Evolutionary conservation across 1,140 invertebrate genomes (phyloP).

Genomic region (Coelopa frigida): DNA sequence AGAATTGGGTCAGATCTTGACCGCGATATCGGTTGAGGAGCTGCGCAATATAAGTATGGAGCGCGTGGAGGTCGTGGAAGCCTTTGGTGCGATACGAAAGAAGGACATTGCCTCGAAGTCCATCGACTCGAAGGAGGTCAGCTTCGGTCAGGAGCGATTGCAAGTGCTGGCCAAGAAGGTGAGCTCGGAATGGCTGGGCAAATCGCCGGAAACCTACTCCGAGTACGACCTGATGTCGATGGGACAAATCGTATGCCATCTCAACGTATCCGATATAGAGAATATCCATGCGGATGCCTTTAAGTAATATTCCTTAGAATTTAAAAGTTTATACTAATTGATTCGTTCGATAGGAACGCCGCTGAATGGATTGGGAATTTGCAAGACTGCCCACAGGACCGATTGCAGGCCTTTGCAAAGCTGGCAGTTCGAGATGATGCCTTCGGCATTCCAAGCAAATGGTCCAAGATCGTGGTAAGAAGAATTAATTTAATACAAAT

Average conservation of each 20-base stretch:
- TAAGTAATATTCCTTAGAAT: too few relatives aligned
- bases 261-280: conserved; percentile 14
- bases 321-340: too few relatives aligned
- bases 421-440: conserved; percentile 6
- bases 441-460: conserved; percentile 11
- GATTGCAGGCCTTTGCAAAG: conserved; percentile 11
- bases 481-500: not conserved
- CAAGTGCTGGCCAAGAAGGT: conserved; percentile 15
- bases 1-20: conserved; percentile 10
- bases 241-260: conserved; percentile 17
- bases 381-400: conserved; percentile 11
- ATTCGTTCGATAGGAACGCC: conserved; percentile 6
- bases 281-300: conserved; percentile 14
- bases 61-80: conserved; percentile 13
- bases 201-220: conserved; percentile 14
- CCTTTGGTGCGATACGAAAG: conserved; percentile 11
- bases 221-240: conserved; percentile 15
- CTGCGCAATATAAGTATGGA: conserved; percentile 15
- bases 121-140: not conserved
- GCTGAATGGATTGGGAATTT: conserved; percentile 13
- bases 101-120: too few relatives aligned
- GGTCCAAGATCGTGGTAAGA: conserved; percentile 17
- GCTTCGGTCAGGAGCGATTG: conserved; percentile 12
- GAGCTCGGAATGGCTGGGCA: conserved; percentile 13
- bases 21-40: conserved; percentile 9